Conservation (phyloP, 2,888 invertebrate genomes). For the Willowsia nigromaculata region DNA sequence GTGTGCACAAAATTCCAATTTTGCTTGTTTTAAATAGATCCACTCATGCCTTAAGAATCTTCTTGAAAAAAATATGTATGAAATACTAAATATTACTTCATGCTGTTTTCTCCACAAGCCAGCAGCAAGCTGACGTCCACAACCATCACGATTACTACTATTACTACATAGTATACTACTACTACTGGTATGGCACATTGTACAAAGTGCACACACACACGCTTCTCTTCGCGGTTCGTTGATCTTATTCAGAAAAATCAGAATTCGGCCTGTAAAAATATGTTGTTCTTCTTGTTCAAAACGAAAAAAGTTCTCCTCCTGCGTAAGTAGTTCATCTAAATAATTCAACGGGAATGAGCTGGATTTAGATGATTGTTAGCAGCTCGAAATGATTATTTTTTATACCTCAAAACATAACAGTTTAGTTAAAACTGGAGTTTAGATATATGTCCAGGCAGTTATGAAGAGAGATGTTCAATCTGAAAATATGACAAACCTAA, state of each 20-base stretch:
- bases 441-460: too few species aligned
- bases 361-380: too few species aligned
- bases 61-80: constrained; percentile 39
- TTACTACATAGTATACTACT: background rate
- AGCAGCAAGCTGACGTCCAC: constrained; percentile 47
- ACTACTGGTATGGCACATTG: background rate
- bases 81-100: constrained; percentile 46
- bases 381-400: background rate
- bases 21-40: constrained; percentile 65
- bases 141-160: background rate
- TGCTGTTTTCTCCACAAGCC: constrained; percentile 62
- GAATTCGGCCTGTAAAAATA: constrained; percentile 14
- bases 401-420: background rate
- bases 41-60: constrained; percentile 67
- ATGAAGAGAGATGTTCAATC: too few species aligned
- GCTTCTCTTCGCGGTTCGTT: constrained; percentile 53
- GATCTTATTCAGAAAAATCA: constrained; percentile 48
- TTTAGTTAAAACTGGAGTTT: too few species aligned
- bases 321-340: background rate
- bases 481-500: too few species aligned
- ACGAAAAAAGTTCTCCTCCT: background rate
- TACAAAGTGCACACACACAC: constrained; percentile 39
- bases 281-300: background rate
- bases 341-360: background rate
- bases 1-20: constrained; percentile 34